Base-by-base conservation (phyloP, 2,113 vertebrate species). In the Neogobius melanostomus region DNA sequence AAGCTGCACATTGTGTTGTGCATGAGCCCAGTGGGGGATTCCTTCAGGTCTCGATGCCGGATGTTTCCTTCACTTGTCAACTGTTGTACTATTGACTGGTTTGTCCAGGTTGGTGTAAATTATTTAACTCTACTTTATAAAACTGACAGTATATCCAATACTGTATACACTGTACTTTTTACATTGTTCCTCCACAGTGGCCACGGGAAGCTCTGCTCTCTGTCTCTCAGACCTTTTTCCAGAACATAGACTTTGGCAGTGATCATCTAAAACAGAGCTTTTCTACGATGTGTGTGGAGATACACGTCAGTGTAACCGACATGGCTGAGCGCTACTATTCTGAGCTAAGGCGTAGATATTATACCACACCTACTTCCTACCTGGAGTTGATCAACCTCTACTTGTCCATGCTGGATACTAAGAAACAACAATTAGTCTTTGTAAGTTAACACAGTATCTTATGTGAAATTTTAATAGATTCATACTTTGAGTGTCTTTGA, bases 41-140 rank as follows among this genome's bases (percentile, higher is more conserved):
- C 93, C 77, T 96, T 96, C 81, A 89, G 94, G 75, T 87, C 93
- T 42, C 91, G 92, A n/a, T 95, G 93, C 69, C 92, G 95, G 10
- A 95, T 95, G 93, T 96, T 97, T 77, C 94, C 94, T 15, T 95
- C 94, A 0, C 89, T 95, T 36, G 94, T 95, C 74, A 95, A 95
- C 79, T 94, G 91, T 87, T 95, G 94, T 54, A 93, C 93, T 66
- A 95, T 95, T 50, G 93, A 96, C 82, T 96, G 93, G 94, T 95
- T 96, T 88, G 93, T 95, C 48, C 90, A 93, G 93, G 93, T 96
- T 56, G 56, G 89, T 44, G 48, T 1, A 63, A 6, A 54, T 51
- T 59, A 54, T 51, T 59, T 28, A 56, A 21, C 17, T 36, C 28
- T 36, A 2, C 3, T 36, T 36, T 36, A 36, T 21, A 28, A 10